Evolutionary conservation across 2,888 invertebrate species (phyloP).

Genomic region (Didymodactylos carnosus): DNA sequence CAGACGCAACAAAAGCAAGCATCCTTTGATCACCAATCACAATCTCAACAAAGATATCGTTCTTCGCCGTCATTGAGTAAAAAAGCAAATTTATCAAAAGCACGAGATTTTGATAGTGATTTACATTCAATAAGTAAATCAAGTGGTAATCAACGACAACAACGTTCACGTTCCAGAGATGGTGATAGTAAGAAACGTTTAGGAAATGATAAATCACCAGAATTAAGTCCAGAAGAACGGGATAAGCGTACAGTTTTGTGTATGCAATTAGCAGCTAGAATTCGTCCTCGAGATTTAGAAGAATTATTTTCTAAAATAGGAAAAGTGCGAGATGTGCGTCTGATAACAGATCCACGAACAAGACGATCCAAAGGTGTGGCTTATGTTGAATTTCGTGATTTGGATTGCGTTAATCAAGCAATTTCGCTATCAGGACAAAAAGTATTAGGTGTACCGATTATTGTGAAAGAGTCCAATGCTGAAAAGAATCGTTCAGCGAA

Average conservation of each 20-base stretch:
- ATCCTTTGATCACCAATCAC: too few species aligned
- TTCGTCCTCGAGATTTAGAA: constrained; percentile 75
- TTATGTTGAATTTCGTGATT: constrained; percentile 96
- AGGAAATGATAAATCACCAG: constrained; percentile 11
- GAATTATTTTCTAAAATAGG: constrained; percentile 97
- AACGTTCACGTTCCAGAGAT: not conserved
- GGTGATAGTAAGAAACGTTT: too few species aligned
- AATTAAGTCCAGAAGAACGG: constrained; percentile 14
- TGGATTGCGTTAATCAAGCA: constrained; percentile 84
- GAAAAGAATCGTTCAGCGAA: constrained; percentile 43
- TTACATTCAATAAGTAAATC: too few species aligned
- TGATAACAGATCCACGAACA: constrained; percentile 95
- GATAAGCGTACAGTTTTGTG: constrained; percentile 93
- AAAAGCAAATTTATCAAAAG: too few species aligned
- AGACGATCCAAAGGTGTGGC: constrained; percentile 94
- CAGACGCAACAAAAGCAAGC: too few species aligned
- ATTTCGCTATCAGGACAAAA: constrained; percentile 84
- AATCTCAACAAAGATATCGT: too few species aligned
- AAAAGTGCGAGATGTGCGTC: constrained; percentile 76
- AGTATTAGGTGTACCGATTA: constrained; percentile 54
- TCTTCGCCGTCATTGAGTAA: too few species aligned
- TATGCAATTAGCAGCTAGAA: constrained; percentile 85
- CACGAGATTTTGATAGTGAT: too few species aligned
- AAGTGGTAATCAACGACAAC: not conserved
- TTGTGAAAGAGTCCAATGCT: constrained; percentile 90